Percentiles rank a stretch among this genome's conserved stretches.
These are phyloP conservation scores for Oenanthe oenanthe DNA, from an alignment of 2,113 vertebrate species.

Conservation along the genomic window DNA sequence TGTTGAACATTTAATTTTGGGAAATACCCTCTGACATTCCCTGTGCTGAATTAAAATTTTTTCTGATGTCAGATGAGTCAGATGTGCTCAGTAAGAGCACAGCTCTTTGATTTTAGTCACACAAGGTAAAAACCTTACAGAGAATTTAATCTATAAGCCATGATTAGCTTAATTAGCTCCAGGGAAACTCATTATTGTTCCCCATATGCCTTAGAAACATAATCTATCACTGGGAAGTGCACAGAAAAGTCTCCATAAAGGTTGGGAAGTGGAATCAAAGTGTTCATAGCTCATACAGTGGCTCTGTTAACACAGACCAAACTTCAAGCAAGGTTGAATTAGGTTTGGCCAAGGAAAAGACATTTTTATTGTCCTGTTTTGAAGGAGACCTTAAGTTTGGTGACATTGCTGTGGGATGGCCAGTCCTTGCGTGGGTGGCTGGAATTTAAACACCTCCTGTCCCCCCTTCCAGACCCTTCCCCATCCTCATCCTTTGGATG, in stretches of 20 bases:
- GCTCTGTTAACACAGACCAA: neutral
- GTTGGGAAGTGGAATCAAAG: constrained; percentile 18
- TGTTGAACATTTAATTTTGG: neutral
- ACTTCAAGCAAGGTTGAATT: neutral
- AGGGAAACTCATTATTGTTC: constrained; percentile 39
- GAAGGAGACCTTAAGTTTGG: neutral
- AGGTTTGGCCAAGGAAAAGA: neutral
- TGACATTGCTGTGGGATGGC: accelerated
- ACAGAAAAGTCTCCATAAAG: constrained; percentile 17
- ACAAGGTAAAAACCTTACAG: neutral
- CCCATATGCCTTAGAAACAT: constrained; percentile 7
- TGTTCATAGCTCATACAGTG: neutral
- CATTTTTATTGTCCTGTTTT: neutral
- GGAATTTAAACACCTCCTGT: neutral
- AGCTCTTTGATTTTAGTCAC: neutral
- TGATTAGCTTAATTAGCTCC: constrained; percentile 55
- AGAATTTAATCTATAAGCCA: neutral
- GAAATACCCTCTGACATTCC: neutral
- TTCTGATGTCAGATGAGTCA: neutral
- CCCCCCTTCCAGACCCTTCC: neutral
- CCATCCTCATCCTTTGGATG: neutral
- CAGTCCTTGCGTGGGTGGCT: neutral
- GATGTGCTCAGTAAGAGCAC: neutral
- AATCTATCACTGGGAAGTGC: neutral
- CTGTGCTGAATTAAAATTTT: neutral